A percentile compares a stretch with the other conserved stretches of the same genome.
Evolutionary conservation across 2,888 invertebrate species (phyloP).

Genomic region (Resseliella maxima): DNA sequence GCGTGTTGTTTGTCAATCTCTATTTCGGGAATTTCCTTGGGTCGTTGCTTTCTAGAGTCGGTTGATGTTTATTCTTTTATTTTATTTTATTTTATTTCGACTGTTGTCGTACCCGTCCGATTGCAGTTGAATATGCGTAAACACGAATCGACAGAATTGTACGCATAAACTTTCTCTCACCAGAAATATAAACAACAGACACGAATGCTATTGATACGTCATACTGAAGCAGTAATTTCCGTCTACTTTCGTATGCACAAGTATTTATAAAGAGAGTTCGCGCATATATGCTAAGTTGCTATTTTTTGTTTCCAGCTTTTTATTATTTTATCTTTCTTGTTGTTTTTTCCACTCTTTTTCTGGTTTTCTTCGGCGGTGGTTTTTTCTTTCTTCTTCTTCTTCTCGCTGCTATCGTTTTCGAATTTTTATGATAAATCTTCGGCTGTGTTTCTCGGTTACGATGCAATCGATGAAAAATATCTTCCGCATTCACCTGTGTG

Average conservation of each 20-base stretch:
- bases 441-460: not conserved
- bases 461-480: constrained; percentile 4
- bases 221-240: constrained; percentile 14
- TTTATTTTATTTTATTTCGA: not conserved
- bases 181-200: constrained; percentile 22
- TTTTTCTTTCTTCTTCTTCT: not conserved
- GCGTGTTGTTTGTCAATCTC: no score
- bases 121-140: not conserved
- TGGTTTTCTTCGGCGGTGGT: not conserved
- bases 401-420: not conserved
- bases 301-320: not conserved
- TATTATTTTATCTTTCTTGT: not conserved
- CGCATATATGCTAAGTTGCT: not conserved
- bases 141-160: constrained; percentile 26
- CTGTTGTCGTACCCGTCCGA: not conserved
- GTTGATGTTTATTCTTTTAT: not conserved
- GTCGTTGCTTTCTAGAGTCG: no score
- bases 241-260: constrained; percentile 35
- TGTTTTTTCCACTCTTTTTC: constrained; percentile 14
- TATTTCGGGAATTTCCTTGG: no score
- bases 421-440: not conserved
- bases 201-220: constrained; percentile 37
- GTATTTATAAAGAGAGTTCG: not conserved
- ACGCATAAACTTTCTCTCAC: constrained; percentile 46
- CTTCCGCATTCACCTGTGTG: constrained; percentile 50